phyloP scores from a whole-genome alignment of 1,140 invertebrate species.

The Diorhabda sublineata region DNA sequence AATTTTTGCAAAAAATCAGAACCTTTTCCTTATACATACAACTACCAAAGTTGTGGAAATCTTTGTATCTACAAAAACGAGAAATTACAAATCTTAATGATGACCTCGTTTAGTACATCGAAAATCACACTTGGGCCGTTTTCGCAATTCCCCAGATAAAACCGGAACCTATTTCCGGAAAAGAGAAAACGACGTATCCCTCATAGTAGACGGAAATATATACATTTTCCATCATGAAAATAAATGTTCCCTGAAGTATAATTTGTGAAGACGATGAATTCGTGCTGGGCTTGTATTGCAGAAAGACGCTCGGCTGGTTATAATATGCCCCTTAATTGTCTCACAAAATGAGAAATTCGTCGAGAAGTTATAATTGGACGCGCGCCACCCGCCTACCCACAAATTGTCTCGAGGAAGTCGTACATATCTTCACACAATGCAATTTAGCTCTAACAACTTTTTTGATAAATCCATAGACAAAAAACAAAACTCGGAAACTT shows the following conservation, averaged over 20 bases:
- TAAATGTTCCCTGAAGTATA: conserved; percentile 51
- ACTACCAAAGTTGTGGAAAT: too few relatives aligned
- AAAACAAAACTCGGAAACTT: too few relatives aligned
- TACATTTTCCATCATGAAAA: conserved; percentile 47
- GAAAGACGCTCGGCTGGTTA: conserved; percentile 44
- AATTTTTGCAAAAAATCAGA: too few relatives aligned
- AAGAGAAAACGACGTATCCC: neutral
- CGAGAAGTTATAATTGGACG: conserved; percentile 51
- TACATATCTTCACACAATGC: conserved; percentile 25
- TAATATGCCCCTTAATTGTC: conserved; percentile 52
- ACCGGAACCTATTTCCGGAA: too few relatives aligned
- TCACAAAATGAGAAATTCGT: conserved; percentile 50
- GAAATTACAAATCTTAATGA: too few relatives aligned
- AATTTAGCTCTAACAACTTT: conserved; percentile 17
- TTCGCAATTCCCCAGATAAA: too few relatives aligned
- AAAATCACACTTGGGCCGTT: too few relatives aligned
- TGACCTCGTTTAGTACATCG: too few relatives aligned
- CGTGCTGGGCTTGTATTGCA: conserved; percentile 41
- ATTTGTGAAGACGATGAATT: conserved; percentile 46
- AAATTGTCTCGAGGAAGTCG: conserved; percentile 36
- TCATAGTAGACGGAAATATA: conserved; percentile 21
- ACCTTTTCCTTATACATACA: too few relatives aligned
- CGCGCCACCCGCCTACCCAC: conserved; percentile 32
- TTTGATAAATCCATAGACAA: neutral
- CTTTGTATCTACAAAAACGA: too few relatives aligned